Evolutionary conservation across 2,888 invertebrate genomes (phyloP), one percentile per base, ranked within the genome.

Genomic region (Cartodere bifasciata): DNA sequence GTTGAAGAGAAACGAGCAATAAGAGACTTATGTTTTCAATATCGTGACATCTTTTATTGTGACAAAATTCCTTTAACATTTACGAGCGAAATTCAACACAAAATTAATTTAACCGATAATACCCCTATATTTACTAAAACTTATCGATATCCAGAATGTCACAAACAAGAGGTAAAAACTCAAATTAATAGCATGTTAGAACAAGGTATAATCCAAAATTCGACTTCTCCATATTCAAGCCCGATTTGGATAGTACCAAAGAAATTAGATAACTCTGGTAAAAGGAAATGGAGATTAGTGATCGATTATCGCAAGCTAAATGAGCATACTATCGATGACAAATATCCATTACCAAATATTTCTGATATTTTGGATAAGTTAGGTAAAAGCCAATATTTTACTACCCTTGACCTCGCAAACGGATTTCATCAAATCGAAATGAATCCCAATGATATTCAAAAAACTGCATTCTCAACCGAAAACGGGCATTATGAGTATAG

Each of bases 141-240:
- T 3, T 40, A 38, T 20, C 17, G 38, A 29, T 40, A 42, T 16
- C 46, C 50, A 2, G 46, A 43, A 2, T 22, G 38, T 13, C 40
- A 49, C 30, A 38, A 39, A 10, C 27, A 45, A 3, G 52, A 52
- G 44, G 45, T 53, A 15, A 35, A 47, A 16, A 41, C 21, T 7
- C 52, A 56, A 39, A 45, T 50, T 13, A 34, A 43, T 4, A 44
- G 47, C 36, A 23, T 54, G 31, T 32, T 53, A 38, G 21, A 44
- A 3, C 38, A 55, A 25, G 46, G 48, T 16, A 47, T 56, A 4
- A 54, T 58, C 7, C 35, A 43, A 33, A 44, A 47, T 13, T 46
- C 45, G 1, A 34, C 40, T 14, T 52, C 52, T 2, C 57, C 53
- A 1, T 58, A 52, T 51, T 49, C 43, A 27, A 44, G 44, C 9